Evolutionary conservation across 1,140 invertebrate genomes (phyloP).

Genomic region (Yoshiicerus persimilis): DNA sequence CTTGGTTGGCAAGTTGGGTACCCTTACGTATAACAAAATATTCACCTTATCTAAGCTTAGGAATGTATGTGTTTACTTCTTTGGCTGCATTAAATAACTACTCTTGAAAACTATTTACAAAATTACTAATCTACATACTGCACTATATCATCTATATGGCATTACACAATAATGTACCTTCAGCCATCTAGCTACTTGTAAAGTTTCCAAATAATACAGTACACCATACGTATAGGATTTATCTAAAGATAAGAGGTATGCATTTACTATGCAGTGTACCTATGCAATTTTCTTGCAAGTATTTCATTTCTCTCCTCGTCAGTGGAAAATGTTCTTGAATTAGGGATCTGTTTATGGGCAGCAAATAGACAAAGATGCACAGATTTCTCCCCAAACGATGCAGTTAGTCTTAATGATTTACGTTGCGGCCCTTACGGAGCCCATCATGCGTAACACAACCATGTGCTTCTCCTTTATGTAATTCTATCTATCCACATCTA

Average conservation of each 20-base stretch:
- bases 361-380: neutral
- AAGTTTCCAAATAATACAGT: too few relatives aligned
- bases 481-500: conserved; percentile 3
- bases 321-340: neutral
- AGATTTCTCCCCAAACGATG: neutral
- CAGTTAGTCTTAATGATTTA: neutral
- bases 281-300: neutral
- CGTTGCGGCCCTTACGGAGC: neutral
- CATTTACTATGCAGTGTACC: neutral
- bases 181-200: too few relatives aligned
- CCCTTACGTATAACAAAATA: neutral
- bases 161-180: too few relatives aligned
- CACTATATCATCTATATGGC: too few relatives aligned
- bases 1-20: neutral
- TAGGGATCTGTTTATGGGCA: neutral
- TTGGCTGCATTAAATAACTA: neutral
- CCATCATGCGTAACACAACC: neutral
- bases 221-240: too few relatives aligned
- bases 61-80: neutral
- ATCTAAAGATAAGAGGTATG: too few relatives aligned
- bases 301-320: neutral
- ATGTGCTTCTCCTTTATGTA: neutral
- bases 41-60: neutral
- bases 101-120: neutral
- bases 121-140: neutral